These are phyloP conservation scores for Mus spretus DNA, from an alignment of 2,797 vertebrate species.

Conservation along the genomic window DNA sequence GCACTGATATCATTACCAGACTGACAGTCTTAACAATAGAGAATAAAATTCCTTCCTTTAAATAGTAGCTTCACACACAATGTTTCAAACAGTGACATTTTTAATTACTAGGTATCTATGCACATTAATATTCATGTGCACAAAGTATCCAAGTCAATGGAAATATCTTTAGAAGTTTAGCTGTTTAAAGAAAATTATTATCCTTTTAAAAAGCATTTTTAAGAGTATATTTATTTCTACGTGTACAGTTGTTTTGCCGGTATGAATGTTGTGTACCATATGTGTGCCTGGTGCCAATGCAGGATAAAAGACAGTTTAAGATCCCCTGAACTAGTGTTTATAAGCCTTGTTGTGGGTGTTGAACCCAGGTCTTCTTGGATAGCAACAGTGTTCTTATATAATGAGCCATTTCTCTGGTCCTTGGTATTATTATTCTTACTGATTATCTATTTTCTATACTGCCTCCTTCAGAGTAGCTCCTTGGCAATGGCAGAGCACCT, in stretches of 20 bases:
- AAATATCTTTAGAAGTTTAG: conserved; percentile 40
- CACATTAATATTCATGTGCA: conserved; percentile 48
- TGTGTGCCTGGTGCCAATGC: neutral
- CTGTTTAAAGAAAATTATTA: neutral
- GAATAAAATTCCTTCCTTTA: conserved; percentile 26
- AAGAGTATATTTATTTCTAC: neutral
- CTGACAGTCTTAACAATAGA: conserved; percentile 12
- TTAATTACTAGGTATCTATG: conserved; percentile 48
- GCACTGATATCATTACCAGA: neutral
- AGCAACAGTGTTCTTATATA: neutral
- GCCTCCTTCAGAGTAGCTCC: conserved; percentile 54
- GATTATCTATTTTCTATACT: conserved; percentile 70
- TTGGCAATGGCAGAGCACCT: conserved; percentile 75
- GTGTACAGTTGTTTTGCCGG: neutral
- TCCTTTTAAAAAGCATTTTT: neutral
- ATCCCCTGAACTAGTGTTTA: neutral
- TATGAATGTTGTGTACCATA: neutral
- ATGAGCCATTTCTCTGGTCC: neutral
- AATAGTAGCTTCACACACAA: conserved; percentile 24
- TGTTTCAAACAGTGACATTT: conserved; percentile 48
- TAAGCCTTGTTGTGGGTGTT: neutral
- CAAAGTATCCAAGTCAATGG: conserved; percentile 33
- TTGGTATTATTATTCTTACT: neutral
- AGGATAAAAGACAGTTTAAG: neutral
- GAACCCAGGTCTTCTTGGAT: neutral